Percentiles rank a stretch among this genome's conserved stretches.
These are phyloP conservation scores for Pogonocherus hispidulus DNA, from an alignment of 2,888 invertebrate genomes.

Conservation along the genomic window DNA sequence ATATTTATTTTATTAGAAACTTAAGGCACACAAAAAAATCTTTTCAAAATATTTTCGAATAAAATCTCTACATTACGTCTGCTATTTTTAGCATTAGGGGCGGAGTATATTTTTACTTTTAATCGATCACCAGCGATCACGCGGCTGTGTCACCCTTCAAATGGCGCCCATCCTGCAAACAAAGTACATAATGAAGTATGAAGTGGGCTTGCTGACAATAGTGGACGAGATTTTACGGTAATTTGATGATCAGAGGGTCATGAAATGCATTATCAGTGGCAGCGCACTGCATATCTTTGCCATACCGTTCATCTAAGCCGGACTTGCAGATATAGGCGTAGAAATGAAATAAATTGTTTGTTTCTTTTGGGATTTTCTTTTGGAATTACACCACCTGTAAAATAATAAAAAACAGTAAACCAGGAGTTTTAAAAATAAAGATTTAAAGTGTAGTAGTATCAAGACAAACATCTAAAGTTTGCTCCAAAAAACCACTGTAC, in stretches of 20 bases:
- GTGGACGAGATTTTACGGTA: conserved; percentile 28
- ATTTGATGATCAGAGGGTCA: conserved; percentile 30
- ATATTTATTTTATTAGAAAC: too few relatives aligned
- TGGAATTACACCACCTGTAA: too few relatives aligned
- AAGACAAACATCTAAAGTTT: too few relatives aligned
- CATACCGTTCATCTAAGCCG: not conserved
- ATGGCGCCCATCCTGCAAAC: not conserved
- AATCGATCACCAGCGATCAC: conserved; percentile 5
- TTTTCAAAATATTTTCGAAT: too few relatives aligned
- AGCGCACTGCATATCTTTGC: conserved; percentile 8
- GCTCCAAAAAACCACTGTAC: too few relatives aligned
- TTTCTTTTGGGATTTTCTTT: too few relatives aligned
- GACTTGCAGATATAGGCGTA: not conserved
- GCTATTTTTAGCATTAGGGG: not conserved
- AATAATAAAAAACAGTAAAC: too few relatives aligned
- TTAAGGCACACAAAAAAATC: too few relatives aligned
- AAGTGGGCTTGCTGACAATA: conserved; percentile 20
- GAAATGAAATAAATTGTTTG: too few relatives aligned
- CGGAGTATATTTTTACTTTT: not conserved
- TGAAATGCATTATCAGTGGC: conserved; percentile 30
- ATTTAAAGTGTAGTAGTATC: too few relatives aligned
- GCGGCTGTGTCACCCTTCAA: conserved; percentile 1
- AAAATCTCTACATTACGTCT: too few relatives aligned
- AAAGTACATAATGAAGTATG: conserved; percentile 22
- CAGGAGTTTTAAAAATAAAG: too few relatives aligned